Conservation (phyloP, 2,888 invertebrate species). For the Deilephila porcellus region DNA sequence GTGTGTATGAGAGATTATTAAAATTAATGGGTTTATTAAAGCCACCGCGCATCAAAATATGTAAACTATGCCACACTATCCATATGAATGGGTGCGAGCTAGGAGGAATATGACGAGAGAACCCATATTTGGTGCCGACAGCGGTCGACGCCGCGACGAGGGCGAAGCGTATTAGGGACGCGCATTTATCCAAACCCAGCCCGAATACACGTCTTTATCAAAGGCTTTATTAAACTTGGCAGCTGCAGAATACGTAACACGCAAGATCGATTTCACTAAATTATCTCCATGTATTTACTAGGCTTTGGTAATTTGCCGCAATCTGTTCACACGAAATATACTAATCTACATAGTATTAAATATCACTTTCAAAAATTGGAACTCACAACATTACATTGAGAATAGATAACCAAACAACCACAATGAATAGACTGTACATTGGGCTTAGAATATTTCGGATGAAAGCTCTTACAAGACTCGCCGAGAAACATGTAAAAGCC, state of each 20-base stretch:
- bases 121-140: constrained; percentile 71
- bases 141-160: constrained; percentile 69
- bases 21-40: constrained; percentile 74
- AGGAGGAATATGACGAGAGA: constrained; percentile 68
- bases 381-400: too few relatives aligned
- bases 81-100: constrained; percentile 69
- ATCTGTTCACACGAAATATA: neutral
- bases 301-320: neutral
- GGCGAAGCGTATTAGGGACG: constrained; percentile 68
- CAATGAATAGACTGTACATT: neutral
- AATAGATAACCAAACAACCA: too few relatives aligned
- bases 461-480: neutral
- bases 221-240: constrained; percentile 74
- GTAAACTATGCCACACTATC: constrained; percentile 72
- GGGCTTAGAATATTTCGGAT: neutral
- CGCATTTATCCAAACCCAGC: constrained; percentile 67
- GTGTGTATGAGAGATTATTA: constrained; percentile 61
- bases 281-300: constrained; percentile 42
- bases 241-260: constrained; percentile 63
- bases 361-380: too few relatives aligned
- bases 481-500: neutral
- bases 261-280: constrained; percentile 66
- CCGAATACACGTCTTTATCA: constrained; percentile 74
- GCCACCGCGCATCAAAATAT: constrained; percentile 67
- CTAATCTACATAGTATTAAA: neutral